Base-by-base conservation (phyloP, 2,888 invertebrate species). In the Mimas tiliae region DNA sequence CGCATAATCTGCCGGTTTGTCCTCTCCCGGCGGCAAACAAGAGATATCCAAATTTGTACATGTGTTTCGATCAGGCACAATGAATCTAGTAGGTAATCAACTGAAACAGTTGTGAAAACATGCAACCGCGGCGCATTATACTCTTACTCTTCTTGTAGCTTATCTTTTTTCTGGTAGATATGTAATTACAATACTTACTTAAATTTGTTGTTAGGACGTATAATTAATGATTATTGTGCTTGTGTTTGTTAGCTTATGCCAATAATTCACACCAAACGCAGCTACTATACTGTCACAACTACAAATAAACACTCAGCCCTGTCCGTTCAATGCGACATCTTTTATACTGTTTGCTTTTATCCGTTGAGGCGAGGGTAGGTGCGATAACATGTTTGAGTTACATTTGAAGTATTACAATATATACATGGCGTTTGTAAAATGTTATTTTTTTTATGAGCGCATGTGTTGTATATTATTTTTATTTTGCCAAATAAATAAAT, bases 21-120 rank as follows among this genome's bases (percentile, higher is more conserved):
- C 70, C 69, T 71, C 71, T 68, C 69, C 65, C 63, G 69, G 73
- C 72, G 74, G 64, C 73, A 70, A 67, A 72, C 70, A 76, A 63
- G 69, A 70, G 68, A 58, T 73, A 79, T 69, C 73, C 72, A 77
- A 81, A 80, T 81, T 81, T 81, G 79, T 72, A 77, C 81, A 81
- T 72, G 73, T 80, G 81, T 80, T 76, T 73, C 62, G 63, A 67
- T 68, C 68, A 66, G 52, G 62, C 62, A 70, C 67, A 65, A 70
- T 67, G 66, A 73, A 63, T 65, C 62, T 48, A 67, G 62, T 63
- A 70, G 68, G 69, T 69, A 69, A 70, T 68, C 64, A 52, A 16
- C 33, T 11, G 51, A 45, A 70, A 70, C 58, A 58, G 58, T 38
- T 58, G 58, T 58, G 42, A 58, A 19, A 42, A 58, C 58, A 58